Base-by-base conservation (phyloP, 2,113 vertebrate genomes). In the Sinocyclocheilus anophthalmus region DNA sequence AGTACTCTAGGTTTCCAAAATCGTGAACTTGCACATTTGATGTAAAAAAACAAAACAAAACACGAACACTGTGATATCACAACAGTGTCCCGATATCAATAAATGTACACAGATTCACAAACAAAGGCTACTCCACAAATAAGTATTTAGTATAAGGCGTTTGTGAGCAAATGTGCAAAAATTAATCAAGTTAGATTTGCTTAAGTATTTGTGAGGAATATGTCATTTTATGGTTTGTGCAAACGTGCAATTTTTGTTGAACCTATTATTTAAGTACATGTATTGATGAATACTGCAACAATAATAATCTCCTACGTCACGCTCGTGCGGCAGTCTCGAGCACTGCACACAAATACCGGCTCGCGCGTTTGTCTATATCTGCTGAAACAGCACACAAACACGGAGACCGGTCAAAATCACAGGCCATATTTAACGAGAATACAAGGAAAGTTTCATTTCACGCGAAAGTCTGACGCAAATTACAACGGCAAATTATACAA, bases 371-470 rank as follows among this genome's bases (percentile, higher is more conserved):
- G 24, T 30, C 20, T 65, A 11, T 22, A 8, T 14, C 5, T 81
- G 7, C 86, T 70, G 65, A 76, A 30, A 30, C 37, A 50, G 50
- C 69, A 76, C 22, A 81, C 73, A 87, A 67, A 83, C 80, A 76
- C 13, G 8, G 50, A 69, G n/a, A 30, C 69, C 9, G 55, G 20
- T 18, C 22, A 57, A 76, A 73, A 6, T 33, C 24, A 45, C 9
- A 33, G 24, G 16, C 9, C 22, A 76, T 33, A 20, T 81, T 42
- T 63, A 53, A 18, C 59, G 24, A 14, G 8, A 65, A 65, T 5
- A 48, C 16, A 20, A 26, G 12, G 26, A 48, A 10, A 11, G 5
- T 12, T 53, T 26, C 1, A 53, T 18, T 26, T 26, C 26, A 53
- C 5, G 13, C 12, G 5, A 7, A 53, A 16, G 3, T 30, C 3